A percentile compares a stretch with the other conserved stretches of the same genome.
Evolutionary conservation across 2,888 invertebrate species (phyloP).

Genomic region (Lamellibrachia columna): DNA sequence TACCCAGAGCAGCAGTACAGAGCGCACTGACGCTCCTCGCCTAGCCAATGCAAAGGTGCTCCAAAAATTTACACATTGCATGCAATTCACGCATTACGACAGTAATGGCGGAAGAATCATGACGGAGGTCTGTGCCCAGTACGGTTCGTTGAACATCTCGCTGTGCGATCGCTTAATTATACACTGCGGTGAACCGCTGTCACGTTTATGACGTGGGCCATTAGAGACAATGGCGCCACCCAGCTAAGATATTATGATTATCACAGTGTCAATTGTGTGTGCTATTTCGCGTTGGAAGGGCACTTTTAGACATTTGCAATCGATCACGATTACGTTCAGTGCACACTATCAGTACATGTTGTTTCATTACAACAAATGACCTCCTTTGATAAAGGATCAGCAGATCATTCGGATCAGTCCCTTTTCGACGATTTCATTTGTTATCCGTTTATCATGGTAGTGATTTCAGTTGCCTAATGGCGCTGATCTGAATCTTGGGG

Average conservation of each 20-base stretch:
- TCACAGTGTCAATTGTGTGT: too few species aligned
- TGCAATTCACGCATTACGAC: not conserved
- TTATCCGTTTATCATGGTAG: not conserved
- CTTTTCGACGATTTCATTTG: not conserved
- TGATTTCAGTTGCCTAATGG: not conserved
- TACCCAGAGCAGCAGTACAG: too few species aligned
- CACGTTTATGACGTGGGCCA: not conserved
- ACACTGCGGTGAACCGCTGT: not conserved
- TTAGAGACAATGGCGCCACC: too few species aligned
- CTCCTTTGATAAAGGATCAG: not conserved
- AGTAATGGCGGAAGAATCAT: not conserved
- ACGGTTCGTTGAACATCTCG: not conserved
- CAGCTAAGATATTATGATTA: too few species aligned
- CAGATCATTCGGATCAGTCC: not conserved
- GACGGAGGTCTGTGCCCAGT: not conserved
- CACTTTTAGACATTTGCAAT: not conserved
- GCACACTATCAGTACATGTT: not conserved
- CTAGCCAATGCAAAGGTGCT: too few species aligned
- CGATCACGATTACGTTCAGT: not conserved
- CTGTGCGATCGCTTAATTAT: not conserved
- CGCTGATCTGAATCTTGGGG: not conserved
- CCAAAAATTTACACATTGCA: too few species aligned
- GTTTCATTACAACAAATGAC: not conserved
- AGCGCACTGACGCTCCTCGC: too few species aligned
- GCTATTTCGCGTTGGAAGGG: too few species aligned